Evolutionary conservation across 2,888 invertebrate genomes (phyloP), one percentile per base, ranked within the genome.

Genomic region (Anoplius nigerrimus): DNA sequence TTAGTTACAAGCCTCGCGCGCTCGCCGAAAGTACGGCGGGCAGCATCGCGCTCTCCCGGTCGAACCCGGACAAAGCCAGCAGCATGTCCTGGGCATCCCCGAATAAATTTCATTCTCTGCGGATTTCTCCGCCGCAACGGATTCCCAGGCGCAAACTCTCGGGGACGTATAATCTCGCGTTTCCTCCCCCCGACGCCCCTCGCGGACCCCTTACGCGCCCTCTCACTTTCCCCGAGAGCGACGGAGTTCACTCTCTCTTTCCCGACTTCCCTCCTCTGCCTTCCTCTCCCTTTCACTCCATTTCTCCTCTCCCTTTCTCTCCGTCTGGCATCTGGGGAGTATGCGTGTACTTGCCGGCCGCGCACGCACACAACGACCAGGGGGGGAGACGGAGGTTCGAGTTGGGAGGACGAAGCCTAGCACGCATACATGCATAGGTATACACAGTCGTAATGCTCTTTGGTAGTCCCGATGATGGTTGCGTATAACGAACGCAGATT

Each of bases 91-190:
- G 56, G 55, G 51, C 62, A 57, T 62, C 21, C 54, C 62, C 52
- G 67, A 70, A 72, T 72, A 67, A 70, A 69, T 70, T 72, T 52
- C 63, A 56, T 69, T 34, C 62, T 52, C 62, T 42, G 45, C 63
- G 53, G 54, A 61, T 42, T 54, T 59, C 64, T 52, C 56, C 15
- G n/a, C 45, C n/a, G 42, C 43, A 18, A 18, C 48, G 48, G 48
- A 48, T 48, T 48, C 16, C 18, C 48, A 45, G n/a, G 24, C 46
- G 57, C 64, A 48, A 54, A 60, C 48, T 48, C 48, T 48, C 48
- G 48, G 48, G 48, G 16, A 48, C 48, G 48, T 48, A 48, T 48
- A 48, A 48, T 48, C 48, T 48, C 48, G 16, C 56, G 34, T 42
- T 56, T 56, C 56, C 42, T 55, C 42, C 42, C 27, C 18, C 34